Base-by-base conservation (phyloP, 2,113 vertebrate species). In the Ibidorhyncha struthersii region DNA sequence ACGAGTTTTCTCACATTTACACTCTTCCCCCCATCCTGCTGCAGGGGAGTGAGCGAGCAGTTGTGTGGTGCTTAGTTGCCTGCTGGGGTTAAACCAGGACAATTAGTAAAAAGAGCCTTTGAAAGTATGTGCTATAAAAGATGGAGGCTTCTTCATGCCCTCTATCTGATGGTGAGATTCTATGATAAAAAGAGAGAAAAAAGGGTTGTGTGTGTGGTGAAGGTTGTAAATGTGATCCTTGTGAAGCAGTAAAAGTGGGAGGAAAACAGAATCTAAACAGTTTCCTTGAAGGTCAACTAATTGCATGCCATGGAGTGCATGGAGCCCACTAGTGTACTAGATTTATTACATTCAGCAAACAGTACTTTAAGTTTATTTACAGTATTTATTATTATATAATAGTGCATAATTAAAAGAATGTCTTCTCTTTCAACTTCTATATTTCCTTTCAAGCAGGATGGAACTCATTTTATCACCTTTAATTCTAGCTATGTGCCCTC, bases 131-230 rank as follows among this genome's bases (percentile, higher is more conserved):
- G 38, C 66, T 69, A 81, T 52, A 81, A 45, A 43, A 32, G 38
- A 74, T 50, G 40, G 78, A 50, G 65, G 63, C 34, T 78, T 72
- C 12, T 59, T 25, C 90, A 43, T 59, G 79, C 66, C 40, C 30
- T 92, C 84, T 94, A 65, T 90, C 88, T 43, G 86, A 87, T 82
- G 65, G 71, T 67, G 82, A 92, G 84, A 63, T 71, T 58, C 63
- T 82, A 91, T 71, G 70, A 89, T 83, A 80, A 58, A 91, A 95
- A 70, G 92, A 96, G 92, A 90, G 88, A 59, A 43, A 65, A 55
- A 85, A 61, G 55, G 66, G 92, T 59, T 82, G 70, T 89, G 63
- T 38, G 10, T 50, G 50, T 50, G 50, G 25, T 26, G 50, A 50
- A 50, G 50, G 50, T 50, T 50, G 50, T 50, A 50, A 50, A 50